Conservation (phyloP, 2,113 vertebrate genomes). For the Nerophis ophidion region DNA sequence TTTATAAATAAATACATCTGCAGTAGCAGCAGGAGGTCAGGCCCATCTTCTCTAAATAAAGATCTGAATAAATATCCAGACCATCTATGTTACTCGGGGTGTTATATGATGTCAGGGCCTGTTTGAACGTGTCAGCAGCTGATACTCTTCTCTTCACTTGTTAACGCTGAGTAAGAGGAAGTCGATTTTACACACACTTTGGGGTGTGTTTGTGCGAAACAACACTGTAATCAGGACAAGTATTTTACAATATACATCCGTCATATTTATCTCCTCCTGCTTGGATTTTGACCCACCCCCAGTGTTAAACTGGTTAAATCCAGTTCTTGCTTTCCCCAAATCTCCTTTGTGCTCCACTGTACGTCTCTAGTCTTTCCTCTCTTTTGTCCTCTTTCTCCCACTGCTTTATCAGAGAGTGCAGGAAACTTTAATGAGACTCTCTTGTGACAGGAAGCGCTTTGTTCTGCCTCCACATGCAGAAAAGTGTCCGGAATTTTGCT, state of each 20-base stretch:
- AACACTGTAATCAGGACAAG: neutral
- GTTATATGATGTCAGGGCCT: too few relatives aligned
- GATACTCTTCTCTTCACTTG: too few relatives aligned
- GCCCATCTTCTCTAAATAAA: too few relatives aligned
- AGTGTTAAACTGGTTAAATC: constrained; percentile 61
- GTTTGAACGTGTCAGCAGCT: too few relatives aligned
- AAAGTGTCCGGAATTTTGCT: neutral
- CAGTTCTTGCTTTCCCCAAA: constrained; percentile 47
- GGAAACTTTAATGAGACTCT: neutral
- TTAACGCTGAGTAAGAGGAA: too few relatives aligned
- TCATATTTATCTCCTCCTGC: constrained; percentile 11
- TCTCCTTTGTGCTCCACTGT: neutral
- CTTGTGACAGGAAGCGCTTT: neutral
- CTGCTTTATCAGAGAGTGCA: neutral
- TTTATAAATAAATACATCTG: too few relatives aligned
- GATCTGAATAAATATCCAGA: too few relatives aligned
- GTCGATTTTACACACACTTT: too few relatives aligned
- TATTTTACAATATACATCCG: neutral
- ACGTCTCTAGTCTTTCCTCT: neutral
- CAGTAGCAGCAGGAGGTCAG: too few relatives aligned
- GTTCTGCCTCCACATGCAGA: neutral
- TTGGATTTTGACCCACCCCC: constrained; percentile 10
- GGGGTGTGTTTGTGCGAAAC: neutral
- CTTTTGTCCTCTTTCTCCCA: neutral
- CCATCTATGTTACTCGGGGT: too few relatives aligned